Evolutionary conservation across 2,888 invertebrate genomes (phyloP), one percentile per base, ranked within the genome.

Genomic region (Lepidocyrtinus sp.): DNA sequence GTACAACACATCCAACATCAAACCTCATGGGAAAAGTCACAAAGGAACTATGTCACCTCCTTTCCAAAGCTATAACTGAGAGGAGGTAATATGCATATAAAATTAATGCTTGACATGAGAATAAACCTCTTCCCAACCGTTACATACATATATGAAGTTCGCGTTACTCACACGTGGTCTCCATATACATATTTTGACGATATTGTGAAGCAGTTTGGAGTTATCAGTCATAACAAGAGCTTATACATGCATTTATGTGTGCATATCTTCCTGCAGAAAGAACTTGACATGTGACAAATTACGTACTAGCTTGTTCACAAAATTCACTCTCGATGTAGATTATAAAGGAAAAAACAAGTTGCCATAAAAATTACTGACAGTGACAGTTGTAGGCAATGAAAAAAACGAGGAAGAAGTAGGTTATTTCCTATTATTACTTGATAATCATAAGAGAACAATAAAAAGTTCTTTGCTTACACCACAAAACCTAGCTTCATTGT

Each of bases 351-450:
- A n/a, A n/a, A n/a, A n/a, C n/a, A 17, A 50, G 15, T 50, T 17
- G 17, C 50, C 12, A 50, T 50, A 12, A 50, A 50, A 36, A 36
- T 36, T 36, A 12, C 50, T 50, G 50, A 7, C 50, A 50, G 50
- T 50, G 50, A 25, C 64, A 50, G 46, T 65, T 22, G 50, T 5
- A 24, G 71, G 27, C 2, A 21, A 55, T n/a, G 55, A 64, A 64
- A 64, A 24, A 64, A 64, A 73, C 50, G 50, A 2, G 50, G 27
- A 73, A 73, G 12, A 71, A 73, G 73, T 73, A 64, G 73, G 50
- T 50, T 64, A 73, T 50, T 73, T 73, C 64, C 64, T 73, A 26
- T 64, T 73, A 50, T 63, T 59, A n/a, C 21, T 9, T 12, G 45
- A 1, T 21, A 55, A 55, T 15, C 7, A 3, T n/a, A 19, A 15